Conservation (phyloP, 1,140 invertebrate species). For the Drosophila repletoides region DNA sequence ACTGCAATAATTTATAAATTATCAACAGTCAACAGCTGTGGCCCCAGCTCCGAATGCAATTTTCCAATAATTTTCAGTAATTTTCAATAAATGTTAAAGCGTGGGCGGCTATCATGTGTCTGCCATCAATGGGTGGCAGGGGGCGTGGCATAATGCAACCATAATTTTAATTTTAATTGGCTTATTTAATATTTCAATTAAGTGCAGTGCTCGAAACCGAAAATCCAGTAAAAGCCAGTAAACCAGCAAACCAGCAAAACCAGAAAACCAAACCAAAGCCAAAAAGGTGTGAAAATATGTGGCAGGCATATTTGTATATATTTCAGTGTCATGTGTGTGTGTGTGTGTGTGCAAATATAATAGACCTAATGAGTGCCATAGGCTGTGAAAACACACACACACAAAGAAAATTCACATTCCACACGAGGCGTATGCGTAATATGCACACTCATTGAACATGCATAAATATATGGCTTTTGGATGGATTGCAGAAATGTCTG, state of each 20-base stretch:
- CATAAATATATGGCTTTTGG: neutral
- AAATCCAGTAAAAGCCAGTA: slow-evolving; percentile 2
- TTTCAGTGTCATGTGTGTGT: neutral
- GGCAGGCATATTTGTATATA: slow-evolving; percentile 13
- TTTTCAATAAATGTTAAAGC: slow-evolving; percentile 25
- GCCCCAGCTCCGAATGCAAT: slow-evolving; percentile 5
- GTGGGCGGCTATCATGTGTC: slow-evolving; percentile 21
- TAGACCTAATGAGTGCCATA: slow-evolving; percentile 31
- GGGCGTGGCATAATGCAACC: slow-evolving; percentile 28
- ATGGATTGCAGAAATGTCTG: neutral
- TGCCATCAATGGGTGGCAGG: slow-evolving; percentile 19
- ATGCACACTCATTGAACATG: neutral
- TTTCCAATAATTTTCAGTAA: slow-evolving; percentile 29
- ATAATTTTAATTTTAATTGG: slow-evolving; percentile 57
- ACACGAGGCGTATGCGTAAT: slow-evolving; percentile 31
- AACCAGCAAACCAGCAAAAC: slow-evolving; percentile 13
- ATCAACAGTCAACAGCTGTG: slow-evolving; percentile 24
- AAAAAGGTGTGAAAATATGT: slow-evolving; percentile 41
- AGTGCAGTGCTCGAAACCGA: slow-evolving; percentile 11
- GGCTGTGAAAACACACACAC: neutral
- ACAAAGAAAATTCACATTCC: neutral
- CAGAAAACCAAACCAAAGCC: slow-evolving; percentile 25
- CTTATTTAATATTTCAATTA: slow-evolving; percentile 57
- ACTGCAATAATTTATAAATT: slow-evolving; percentile 48
- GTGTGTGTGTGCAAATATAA: slow-evolving; percentile 6